Conservation (phyloP, 2,113 vertebrate species). For the Echinops telfairi region DNA sequence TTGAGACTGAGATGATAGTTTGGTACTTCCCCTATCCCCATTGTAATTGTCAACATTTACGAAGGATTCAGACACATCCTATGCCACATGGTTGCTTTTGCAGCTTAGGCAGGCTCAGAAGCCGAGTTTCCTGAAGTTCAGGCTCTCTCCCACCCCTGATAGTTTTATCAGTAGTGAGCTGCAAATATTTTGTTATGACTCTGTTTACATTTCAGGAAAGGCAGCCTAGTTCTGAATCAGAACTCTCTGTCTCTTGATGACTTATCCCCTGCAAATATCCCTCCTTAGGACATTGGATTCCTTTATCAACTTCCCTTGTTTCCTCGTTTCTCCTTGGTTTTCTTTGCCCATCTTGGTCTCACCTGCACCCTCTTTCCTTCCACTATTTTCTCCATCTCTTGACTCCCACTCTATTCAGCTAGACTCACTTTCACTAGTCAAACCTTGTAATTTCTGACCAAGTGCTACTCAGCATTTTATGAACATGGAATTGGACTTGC, state of each 20-base stretch:
- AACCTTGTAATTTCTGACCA: background rate
- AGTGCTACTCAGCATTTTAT: background rate
- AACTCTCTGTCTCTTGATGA: slow-evolving; percentile 39
- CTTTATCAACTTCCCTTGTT: too few species aligned
- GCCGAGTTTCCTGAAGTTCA: slow-evolving; percentile 63
- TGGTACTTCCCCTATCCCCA: background rate
- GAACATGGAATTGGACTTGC: background rate
- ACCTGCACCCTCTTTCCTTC: background rate
- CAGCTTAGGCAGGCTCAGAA: slow-evolving; percentile 40
- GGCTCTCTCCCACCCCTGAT: slow-evolving; percentile 18
- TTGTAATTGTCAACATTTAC: background rate
- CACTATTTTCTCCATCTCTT: background rate
- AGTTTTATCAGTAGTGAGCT: slow-evolving; percentile 46
- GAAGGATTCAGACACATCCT: slow-evolving; percentile 3
- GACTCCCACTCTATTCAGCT: background rate
- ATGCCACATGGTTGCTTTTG: slow-evolving; percentile 7
- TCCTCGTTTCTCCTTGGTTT: background rate
- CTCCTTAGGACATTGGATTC: background rate
- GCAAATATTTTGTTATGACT: slow-evolving; percentile 59
- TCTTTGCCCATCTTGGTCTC: background rate
- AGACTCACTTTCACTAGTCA: background rate
- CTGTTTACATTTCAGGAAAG: slow-evolving; percentile 59
- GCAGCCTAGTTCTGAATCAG: slow-evolving; percentile 14
- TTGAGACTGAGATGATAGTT: background rate
- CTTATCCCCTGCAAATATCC: background rate